Base-by-base conservation (phyloP, 2,888 invertebrate genomes). In the Uloborus plumipes region DNA sequence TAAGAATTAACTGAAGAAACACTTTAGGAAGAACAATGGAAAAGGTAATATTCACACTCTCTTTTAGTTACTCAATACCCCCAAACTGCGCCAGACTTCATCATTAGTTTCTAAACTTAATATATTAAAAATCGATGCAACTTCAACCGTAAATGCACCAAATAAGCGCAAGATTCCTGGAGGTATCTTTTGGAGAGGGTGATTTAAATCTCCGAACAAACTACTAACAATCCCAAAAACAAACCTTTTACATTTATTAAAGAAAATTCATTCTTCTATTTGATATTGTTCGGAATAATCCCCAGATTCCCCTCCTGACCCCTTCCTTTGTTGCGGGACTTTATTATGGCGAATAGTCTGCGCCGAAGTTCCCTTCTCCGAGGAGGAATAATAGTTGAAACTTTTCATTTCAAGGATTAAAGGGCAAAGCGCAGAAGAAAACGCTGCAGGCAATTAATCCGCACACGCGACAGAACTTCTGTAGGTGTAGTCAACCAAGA, bases 321-420 rank as follows among this genome's bases (percentile, higher is more conserved):
- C 55, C 53, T 50, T 69, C 39, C 9, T 39, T 39, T 39, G 39
- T 39, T 39, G 39, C 39, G 39, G 39, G 39, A 39, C 39, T 39
- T 39, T 39, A 39, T 39, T 39, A 39, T 39, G 39, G 39, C 11
- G 39, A 39, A 39, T 39, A 4, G 39, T 39, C 39, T 11, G 39
- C 39, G 39, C 39, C 39, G 11, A 39, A 39, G 26, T 11, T 39
- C 39, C 39, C 39, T 39, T 39, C 39, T 39, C 39, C 9, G 39
- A 7, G 7, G 39, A 39, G 69, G 69, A 80, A 80, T 80, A 80
- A 80, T 80, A 80, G 80, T 80, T 69, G 80, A 80, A 80, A 80
- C 80, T 80, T 80, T 80, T 80, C 80, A 80, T 80, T 81, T 81
- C 74, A 70, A 53, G 74, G 80, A 81, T 81, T 81, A 81, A 74